Percentiles rank a stretch among this genome's conserved stretches.
phyloP scores from a whole-genome alignment of 2,113 vertebrate genomes.

The Phalacrocorax aristotelis region DNA sequence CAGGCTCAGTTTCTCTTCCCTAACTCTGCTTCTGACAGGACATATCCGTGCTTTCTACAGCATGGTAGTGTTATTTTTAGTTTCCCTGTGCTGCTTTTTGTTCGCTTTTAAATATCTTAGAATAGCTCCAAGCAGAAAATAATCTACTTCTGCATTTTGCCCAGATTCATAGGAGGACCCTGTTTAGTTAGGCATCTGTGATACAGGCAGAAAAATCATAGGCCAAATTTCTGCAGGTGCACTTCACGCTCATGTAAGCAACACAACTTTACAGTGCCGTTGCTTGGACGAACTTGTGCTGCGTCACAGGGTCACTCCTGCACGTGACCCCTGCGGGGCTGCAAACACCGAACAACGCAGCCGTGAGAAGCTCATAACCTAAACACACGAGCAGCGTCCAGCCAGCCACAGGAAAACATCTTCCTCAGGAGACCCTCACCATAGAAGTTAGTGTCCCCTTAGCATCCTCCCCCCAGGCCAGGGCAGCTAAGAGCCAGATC shows the following conservation, averaged over 20 bases:
- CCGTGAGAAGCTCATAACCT: rapidly evolving
- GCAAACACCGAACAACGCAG: background rate
- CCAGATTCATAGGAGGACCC: background rate
- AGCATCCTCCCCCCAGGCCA: background rate
- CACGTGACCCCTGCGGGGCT: rapidly evolving
- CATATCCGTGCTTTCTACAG: background rate
- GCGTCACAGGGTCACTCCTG: background rate
- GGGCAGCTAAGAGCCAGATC: background rate
- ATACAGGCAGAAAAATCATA: background rate
- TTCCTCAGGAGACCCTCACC: background rate
- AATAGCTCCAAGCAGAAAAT: background rate
- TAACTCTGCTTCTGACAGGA: background rate
- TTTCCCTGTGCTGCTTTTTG: background rate
- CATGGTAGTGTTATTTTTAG: slow-evolving; percentile 25
- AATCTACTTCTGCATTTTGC: background rate
- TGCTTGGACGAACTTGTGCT: background rate
- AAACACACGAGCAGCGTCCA: rapidly evolving
- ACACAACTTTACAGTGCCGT: rapidly evolving
- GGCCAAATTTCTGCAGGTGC: background rate
- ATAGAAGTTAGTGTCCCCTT: background rate
- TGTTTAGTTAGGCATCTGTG: background rate
- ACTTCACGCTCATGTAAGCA: background rate
- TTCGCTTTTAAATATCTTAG: background rate
- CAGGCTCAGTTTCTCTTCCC: background rate
- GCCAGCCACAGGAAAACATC: background rate